These are phyloP conservation scores for Drosophila truncata DNA, from an alignment of 1,140 invertebrate species.

Conservation along the genomic window DNA sequence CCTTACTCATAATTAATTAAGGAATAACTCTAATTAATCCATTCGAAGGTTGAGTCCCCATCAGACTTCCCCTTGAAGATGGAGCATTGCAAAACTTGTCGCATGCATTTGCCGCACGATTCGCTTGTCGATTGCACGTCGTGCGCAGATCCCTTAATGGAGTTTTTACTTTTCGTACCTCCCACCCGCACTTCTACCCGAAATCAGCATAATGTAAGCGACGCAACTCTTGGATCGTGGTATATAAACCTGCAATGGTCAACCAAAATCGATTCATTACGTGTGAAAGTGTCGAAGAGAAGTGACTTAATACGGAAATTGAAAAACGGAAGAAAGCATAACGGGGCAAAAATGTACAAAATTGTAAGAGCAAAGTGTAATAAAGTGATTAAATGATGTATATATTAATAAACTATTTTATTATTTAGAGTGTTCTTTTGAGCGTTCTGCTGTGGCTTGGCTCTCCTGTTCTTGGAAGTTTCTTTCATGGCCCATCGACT, in stretches of 20 bases:
- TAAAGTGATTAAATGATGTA: neutral
- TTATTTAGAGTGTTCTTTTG: slow-evolving; percentile 8
- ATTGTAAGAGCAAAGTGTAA: slow-evolving; percentile 38
- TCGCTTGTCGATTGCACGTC: slow-evolving; percentile 75
- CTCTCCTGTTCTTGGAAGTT: slow-evolving; percentile 22
- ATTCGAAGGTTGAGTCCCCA: neutral
- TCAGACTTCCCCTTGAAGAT: slow-evolving; percentile 8
- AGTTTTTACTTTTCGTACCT: slow-evolving; percentile 58
- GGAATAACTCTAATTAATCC: slow-evolving; percentile 4
- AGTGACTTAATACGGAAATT: slow-evolving; percentile 44
- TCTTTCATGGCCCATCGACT: slow-evolving; percentile 36
- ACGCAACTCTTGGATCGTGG: slow-evolving; percentile 37
- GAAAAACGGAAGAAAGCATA: slow-evolving; percentile 38
- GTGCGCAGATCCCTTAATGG: slow-evolving; percentile 71
- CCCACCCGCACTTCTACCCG: slow-evolving; percentile 10
- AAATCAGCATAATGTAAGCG: slow-evolving; percentile 48
- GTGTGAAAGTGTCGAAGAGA: slow-evolving; percentile 67
- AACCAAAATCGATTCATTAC: slow-evolving; percentile 70
- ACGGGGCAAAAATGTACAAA: slow-evolving; percentile 40
- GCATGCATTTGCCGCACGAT: slow-evolving; percentile 78
- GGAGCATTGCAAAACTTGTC: slow-evolving; percentile 70
- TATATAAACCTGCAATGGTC: slow-evolving; percentile 64
- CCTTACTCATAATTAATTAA: neutral
- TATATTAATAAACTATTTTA: neutral
- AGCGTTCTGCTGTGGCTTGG: slow-evolving; percentile 20